Conservation (phyloP, 2,888 invertebrate genomes). For the Notodonta dromedarius region DNA sequence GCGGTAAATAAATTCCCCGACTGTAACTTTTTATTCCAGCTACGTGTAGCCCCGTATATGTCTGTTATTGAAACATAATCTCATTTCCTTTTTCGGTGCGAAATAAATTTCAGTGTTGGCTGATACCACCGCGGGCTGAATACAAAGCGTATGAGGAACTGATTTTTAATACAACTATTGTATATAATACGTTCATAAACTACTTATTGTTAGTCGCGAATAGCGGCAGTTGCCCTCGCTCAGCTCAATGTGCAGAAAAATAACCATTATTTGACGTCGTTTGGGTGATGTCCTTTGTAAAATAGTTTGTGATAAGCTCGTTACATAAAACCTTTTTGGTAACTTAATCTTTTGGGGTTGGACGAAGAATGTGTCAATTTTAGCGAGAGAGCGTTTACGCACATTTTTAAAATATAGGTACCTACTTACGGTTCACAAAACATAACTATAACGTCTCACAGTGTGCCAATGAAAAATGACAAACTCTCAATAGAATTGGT, state of each 20-base stretch:
- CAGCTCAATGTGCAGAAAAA: constrained; percentile 19
- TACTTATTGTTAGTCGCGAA: constrained; percentile 32
- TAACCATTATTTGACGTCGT: constrained; percentile 19
- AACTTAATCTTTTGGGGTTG: not conserved
- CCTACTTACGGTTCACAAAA: too few species aligned
- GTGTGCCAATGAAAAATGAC: too few species aligned
- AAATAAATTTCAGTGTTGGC: constrained; percentile 63
- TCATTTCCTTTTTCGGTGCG: constrained; percentile 62
- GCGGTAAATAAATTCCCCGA: constrained; percentile 45
- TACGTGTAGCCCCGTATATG: constrained; percentile 54
- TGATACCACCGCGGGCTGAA: constrained; percentile 48
- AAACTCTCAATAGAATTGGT: too few species aligned
- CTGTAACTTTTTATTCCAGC: constrained; percentile 57
- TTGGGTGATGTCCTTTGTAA: constrained; percentile 21
- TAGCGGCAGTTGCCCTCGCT: constrained; percentile 22
- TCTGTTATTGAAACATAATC: constrained; percentile 73
- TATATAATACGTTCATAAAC: constrained; percentile 37
- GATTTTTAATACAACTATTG: constrained; percentile 45
- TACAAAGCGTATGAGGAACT: constrained; percentile 36
- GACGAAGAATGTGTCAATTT: too few species aligned
- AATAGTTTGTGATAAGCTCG: constrained; percentile 20
- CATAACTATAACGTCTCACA: too few species aligned
- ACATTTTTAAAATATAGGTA: too few species aligned
- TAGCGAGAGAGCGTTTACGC: too few species aligned
- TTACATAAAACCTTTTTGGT: constrained; percentile 10